Evolutionary conservation across 2,797 vertebrate genomes (phyloP).

Genomic region (Thripadectes ignobilis): DNA sequence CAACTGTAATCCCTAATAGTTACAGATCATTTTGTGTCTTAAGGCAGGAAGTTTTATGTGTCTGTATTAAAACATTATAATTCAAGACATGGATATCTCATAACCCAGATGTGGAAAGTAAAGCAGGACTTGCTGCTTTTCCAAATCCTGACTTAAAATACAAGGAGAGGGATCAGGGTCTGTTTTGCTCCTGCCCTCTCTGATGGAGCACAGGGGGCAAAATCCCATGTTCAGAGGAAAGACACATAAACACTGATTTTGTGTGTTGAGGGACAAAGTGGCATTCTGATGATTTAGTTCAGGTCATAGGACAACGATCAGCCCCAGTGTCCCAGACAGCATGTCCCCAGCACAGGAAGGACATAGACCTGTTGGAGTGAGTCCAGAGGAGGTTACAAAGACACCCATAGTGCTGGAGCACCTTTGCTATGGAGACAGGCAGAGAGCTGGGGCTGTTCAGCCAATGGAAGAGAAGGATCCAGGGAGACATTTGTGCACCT

Average conservation of each 20-base stretch:
- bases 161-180: background rate
- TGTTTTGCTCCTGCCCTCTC: background rate
- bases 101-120: constrained; percentile 13
- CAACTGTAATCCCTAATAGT: constrained; percentile 40
- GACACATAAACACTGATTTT: background rate
- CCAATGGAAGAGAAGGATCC: background rate
- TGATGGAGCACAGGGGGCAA: background rate
- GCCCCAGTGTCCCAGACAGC: background rate
- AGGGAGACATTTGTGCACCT: background rate
- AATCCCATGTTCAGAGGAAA: accelerated
- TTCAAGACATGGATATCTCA: constrained; percentile 27
- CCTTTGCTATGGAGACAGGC: background rate
- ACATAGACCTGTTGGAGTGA: background rate
- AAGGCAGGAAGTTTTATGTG: constrained; percentile 46
- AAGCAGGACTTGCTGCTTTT: constrained; percentile 2
- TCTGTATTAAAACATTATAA: constrained; percentile 44
- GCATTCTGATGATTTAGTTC: background rate
- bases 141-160: background rate
- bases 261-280: background rate
- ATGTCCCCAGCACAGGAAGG: background rate
- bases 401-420: background rate
- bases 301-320: background rate
- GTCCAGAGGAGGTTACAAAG: background rate
- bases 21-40: constrained; percentile 47
- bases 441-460: background rate